phyloP scores from a whole-genome alignment of 2,113 vertebrate genomes.

The Rutilus rutilus region DNA sequence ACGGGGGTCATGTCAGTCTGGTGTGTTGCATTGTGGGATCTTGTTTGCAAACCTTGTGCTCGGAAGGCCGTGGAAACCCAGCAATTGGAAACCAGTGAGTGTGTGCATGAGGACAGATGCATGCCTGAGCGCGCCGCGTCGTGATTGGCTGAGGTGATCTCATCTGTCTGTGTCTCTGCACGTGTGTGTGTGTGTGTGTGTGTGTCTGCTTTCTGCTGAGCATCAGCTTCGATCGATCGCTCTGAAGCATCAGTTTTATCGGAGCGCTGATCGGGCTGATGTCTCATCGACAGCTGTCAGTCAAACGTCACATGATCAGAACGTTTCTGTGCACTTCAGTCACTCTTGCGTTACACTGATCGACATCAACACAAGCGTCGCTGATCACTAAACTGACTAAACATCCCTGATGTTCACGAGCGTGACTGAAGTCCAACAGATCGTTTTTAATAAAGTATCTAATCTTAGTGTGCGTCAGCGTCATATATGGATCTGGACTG shows the following conservation, averaged over 20 bases:
- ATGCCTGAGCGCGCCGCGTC: slow-evolving; percentile 69
- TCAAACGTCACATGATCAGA: not conserved
- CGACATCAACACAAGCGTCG: not conserved
- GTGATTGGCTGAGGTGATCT: slow-evolving; percentile 41
- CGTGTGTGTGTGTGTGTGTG: slow-evolving; percentile 41
- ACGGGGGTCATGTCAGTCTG: slow-evolving; percentile 70
- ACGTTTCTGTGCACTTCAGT: not conserved
- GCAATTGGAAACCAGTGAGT: slow-evolving; percentile 79
- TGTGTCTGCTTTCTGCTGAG: slow-evolving; percentile 28
- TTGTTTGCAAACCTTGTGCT: slow-evolving; percentile 91
- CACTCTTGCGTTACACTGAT: not conserved
- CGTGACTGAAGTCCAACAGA: not conserved
- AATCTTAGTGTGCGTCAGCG: not conserved
- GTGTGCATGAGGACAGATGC: slow-evolving; percentile 87
- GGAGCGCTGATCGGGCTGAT: not conserved
- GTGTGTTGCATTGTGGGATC: slow-evolving; percentile 91
- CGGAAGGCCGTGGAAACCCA: slow-evolving; percentile 81
- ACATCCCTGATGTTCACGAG: not conserved
- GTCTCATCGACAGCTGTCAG: slow-evolving; percentile 1
- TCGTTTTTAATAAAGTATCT: not conserved
- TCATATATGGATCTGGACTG: not conserved
- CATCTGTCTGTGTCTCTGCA: not conserved
- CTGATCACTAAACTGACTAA: not conserved
- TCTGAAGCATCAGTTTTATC: not conserved
- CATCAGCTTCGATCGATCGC: not conserved